A percentile compares a stretch with the other conserved stretches of the same genome.
phyloP scores from a whole-genome alignment of 2,888 invertebrate species.

The Euspilapteryx auroguttella region DNA sequence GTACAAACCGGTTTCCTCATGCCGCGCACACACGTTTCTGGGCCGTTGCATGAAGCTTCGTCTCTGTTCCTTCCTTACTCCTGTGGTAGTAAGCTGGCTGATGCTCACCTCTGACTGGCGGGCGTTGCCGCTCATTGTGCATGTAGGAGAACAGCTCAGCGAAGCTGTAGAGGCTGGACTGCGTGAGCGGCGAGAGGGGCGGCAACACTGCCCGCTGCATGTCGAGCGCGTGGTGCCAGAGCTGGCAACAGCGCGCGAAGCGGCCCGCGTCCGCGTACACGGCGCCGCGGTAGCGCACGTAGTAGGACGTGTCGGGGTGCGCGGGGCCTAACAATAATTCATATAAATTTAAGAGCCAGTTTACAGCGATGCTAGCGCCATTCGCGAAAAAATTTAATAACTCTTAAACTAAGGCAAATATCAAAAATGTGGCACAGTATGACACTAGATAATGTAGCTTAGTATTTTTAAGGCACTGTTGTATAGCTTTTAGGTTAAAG shows the following conservation, averaged over 20 bases:
- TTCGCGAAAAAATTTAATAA: too few species aligned
- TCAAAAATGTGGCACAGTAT: too few species aligned
- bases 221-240: conserved; percentile 96
- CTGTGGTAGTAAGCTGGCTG: too few species aligned
- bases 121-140: conserved; percentile 83
- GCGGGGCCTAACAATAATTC: conserved; percentile 82
- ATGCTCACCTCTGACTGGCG: conserved; percentile 56
- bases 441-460: too few species aligned
- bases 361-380: too few species aligned
- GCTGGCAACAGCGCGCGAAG: conserved; percentile 86
- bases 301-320: conserved; percentile 96
- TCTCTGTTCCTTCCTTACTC: too few species aligned
- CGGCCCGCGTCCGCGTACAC: conserved; percentile 95
- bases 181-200: conserved; percentile 92
- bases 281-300: conserved; percentile 90
- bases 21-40: not conserved
- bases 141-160: conserved; percentile 94
- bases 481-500: too few species aligned
- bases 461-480: too few species aligned
- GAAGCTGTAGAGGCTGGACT: conserved; percentile 91
- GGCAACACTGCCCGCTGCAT: conserved; percentile 94
- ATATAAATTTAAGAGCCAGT: too few species aligned
- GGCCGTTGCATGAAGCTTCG: too few species aligned
- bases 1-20: not conserved
- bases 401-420: too few species aligned